Percentiles rank a stretch among this genome's conserved stretches.
phyloP scores from a whole-genome alignment of 2,888 invertebrate genomes.

The Resseliella maxima region DNA sequence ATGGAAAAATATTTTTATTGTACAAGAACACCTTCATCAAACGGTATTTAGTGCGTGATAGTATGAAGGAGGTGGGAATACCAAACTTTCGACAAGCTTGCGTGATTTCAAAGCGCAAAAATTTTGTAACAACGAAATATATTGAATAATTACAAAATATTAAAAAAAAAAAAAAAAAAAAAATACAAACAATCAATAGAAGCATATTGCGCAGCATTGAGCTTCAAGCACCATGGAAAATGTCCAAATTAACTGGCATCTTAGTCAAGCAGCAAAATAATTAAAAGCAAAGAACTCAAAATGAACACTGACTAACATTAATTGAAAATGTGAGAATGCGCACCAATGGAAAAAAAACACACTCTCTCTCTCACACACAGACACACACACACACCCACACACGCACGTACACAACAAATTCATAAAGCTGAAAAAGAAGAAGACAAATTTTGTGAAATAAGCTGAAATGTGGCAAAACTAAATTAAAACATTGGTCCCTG shows the following conservation, averaged over 20 bases:
- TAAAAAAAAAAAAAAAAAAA: neutral
- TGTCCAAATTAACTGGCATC: neutral
- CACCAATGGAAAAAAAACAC: neutral
- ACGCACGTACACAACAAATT: neutral
- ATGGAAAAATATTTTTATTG: neutral
- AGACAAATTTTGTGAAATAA: neutral
- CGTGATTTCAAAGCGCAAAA: neutral
- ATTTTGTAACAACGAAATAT: neutral
- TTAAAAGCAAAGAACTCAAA: neutral
- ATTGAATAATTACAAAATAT: neutral
- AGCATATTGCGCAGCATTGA: neutral
- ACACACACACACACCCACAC: too few species aligned
- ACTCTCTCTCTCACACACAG: too few species aligned
- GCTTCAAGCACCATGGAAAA: neutral
- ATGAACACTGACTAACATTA: neutral
- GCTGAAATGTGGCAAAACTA: conserved; percentile 24
- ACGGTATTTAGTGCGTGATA: neutral
- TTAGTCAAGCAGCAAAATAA: neutral
- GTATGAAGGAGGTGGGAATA: too few species aligned
- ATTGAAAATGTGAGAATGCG: neutral
- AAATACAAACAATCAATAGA: neutral
- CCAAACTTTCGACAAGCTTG: neutral
- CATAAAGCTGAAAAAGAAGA: too few species aligned
- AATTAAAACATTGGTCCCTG: conserved; percentile 37
- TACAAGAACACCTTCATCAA: neutral